phyloP scores from a whole-genome alignment of 2,113 vertebrate genomes.

The Canis aureus region DNA sequence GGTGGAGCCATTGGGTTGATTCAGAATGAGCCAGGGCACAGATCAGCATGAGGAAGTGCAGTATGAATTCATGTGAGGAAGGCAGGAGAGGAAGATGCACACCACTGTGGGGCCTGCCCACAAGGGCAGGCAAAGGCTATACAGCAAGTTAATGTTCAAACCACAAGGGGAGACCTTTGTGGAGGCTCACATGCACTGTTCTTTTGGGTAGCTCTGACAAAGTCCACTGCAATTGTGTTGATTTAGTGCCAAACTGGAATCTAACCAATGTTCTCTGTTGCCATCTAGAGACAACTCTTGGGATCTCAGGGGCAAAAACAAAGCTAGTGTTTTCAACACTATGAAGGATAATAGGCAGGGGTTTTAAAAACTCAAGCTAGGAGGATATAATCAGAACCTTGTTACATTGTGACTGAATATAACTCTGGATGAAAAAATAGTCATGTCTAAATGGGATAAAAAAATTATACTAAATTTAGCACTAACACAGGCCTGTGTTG shows the following conservation, averaged over 20 bases:
- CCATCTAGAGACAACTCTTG: conserved; percentile 35
- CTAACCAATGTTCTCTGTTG: conserved; percentile 47
- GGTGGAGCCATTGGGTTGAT: not conserved
- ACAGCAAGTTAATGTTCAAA: not conserved
- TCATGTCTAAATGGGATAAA: not conserved
- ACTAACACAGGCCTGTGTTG: not conserved
- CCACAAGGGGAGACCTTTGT: not conserved
- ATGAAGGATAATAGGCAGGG: not conserved
- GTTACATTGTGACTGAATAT: not conserved
- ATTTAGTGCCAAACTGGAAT: not conserved
- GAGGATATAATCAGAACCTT: not conserved
- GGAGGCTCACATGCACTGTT: not conserved
- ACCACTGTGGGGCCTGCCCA: not conserved
- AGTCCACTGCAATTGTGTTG: not conserved
- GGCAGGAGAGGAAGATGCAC: not conserved
- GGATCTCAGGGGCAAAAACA: not conserved
- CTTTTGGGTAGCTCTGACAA: not conserved
- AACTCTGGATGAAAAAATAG: not conserved
- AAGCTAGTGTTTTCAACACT: not conserved
- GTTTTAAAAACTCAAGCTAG: not conserved
- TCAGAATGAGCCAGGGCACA: not conserved
- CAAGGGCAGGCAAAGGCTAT: not conserved
- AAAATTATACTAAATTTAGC: not conserved
- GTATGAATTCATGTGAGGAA: not conserved
- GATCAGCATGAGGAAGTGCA: not conserved